A percentile compares a stretch with the other conserved stretches of the same genome.
Evolutionary conservation across 64 coral and sea anemone species (phyloP).

Genomic region (Platygyra sinensis): DNA sequence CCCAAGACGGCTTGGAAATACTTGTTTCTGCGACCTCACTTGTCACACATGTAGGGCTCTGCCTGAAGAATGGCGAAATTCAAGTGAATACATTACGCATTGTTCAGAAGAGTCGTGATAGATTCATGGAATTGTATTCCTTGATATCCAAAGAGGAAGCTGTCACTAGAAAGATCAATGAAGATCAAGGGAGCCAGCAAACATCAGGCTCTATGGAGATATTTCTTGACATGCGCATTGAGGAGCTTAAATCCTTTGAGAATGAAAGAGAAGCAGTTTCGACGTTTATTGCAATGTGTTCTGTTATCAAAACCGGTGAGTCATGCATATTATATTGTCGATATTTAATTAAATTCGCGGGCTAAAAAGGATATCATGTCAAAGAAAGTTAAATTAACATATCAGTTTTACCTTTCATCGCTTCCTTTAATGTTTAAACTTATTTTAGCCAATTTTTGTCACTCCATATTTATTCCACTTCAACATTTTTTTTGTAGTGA

Average conservation of each 20-base stretch:
- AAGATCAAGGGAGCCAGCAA: neutral
- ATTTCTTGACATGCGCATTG: slow-evolving; percentile 25
- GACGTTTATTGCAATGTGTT: slow-evolving; percentile 1
- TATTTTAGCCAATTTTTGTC: too few relatives aligned
- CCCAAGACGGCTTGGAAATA: slow-evolving; percentile 4
- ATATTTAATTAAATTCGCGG: neutral
- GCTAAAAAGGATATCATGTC: too few relatives aligned
- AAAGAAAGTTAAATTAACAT: too few relatives aligned
- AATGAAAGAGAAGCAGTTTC: neutral
- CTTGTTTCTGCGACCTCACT: slow-evolving; percentile 3
- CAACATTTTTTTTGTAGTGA: too few relatives aligned
- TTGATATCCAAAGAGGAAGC: neutral
- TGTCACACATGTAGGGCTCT: neutral
- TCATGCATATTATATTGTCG: neutral
- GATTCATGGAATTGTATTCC: slow-evolving; percentile 16
- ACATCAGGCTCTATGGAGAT: neutral
- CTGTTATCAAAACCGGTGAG: neutral
- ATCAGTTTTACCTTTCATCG: too few relatives aligned
- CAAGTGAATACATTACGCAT: neutral
- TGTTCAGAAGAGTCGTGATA: neutral
- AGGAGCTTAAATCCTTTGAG: slow-evolving; percentile 32
- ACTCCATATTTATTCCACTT: too few relatives aligned
- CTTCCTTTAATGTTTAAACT: too few relatives aligned
- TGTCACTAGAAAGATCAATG: neutral
- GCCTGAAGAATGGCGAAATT: slow-evolving; percentile 12